Evolutionary conservation across 2,797 vertebrate genomes (phyloP), one percentile per base, ranked within the genome.

Genomic region (Sebastes vulpes): DNA sequence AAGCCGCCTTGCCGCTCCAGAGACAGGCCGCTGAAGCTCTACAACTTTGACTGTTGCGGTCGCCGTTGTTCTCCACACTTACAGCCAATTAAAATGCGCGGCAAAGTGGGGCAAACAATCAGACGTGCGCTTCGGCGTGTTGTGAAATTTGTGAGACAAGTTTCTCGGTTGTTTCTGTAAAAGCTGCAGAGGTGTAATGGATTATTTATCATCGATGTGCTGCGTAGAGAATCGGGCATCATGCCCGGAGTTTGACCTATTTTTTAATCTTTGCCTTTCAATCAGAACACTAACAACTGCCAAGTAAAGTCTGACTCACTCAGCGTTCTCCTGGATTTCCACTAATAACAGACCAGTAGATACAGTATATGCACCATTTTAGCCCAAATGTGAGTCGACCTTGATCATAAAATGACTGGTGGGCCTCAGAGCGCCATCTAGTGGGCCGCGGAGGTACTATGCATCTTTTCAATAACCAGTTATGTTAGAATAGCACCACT

Each of bases 81-180:
- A 29, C n/a, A 72, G 85, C 91, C 86, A 92, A 92, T 93, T 92
- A 93, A 91, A 92, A 90, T 54, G 68, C 80, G 53, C 20, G 9
- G 32, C 65, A 65, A 84, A 83, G 68, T 42, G 58, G 69, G 32
- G 32, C 26, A 16, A 65, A 77, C 26, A 35, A 70, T 65, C 70
- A 72, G 61, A 79, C 57, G 7, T 1, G 6, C 58, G 74, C 61
- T 50, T 75, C 28, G 23, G 53, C 61, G 3, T 66, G 71, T 69
- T 59, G 73, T 3, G 2, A 66, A 68, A 79, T 75, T 75, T 83
- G 75, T 1, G 53, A 84, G 82, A 78, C 87, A 71, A 75, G 53
- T 83, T 75, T 64, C 38, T 68, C 21, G 2, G 70, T 42, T 81
- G 75, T 81, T 75, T 73, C 58, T 28, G 31, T 63, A 63, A 88